Base-by-base conservation (phyloP, 1,140 invertebrate species). In the Drosophila tani region DNA sequence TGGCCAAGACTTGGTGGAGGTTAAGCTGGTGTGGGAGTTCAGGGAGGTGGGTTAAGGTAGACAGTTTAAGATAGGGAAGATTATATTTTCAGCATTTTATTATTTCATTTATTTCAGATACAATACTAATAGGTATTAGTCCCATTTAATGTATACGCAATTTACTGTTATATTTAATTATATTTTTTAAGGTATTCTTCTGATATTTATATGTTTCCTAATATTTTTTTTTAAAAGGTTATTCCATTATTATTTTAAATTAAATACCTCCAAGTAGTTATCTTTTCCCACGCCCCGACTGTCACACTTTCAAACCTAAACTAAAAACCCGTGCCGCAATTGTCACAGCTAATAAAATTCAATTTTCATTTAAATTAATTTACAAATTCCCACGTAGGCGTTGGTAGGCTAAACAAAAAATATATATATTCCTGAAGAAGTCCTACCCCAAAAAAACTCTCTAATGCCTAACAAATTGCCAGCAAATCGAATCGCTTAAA, bases 351-450 rank as follows among this genome's bases (percentile, higher is more conserved):
- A 76, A 90, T 90, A 90, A 90, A 90, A 84, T 90, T 47, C 45
- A 82, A 90, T 76, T 85, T 71, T 68, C 67, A 79, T 90, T 90
- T 90, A 90, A 90, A 90, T 90, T 90, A 85, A 91, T 85, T 91
- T 85, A 73, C 60, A 59, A 80, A 76, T 90, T 90, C 85, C 75
- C 85, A 90, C 82, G 83, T 76, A 68, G 51, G n/a, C 32, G 32
- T 45, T 43, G 14, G 47, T 12, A 49, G 24, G 4, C 24, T 66
- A 32, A 46, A 29, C 35, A 62, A 81, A 55, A 50, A 41, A 27
- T 19, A 53, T 51, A 19, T 2, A 38, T 35, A 40, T 2, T 12
- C 24, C 32, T 19, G n/a, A 46, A n/a, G 12, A 3, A 63, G 49
- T 65, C 64, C 59, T 51, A 76, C 60, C 71, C 71, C 40, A 46